A percentile compares a stretch with the other conserved stretches of the same genome.
Conservation (phyloP, 2,113 vertebrate species). For the Paralichthys olivaceus region DNA sequence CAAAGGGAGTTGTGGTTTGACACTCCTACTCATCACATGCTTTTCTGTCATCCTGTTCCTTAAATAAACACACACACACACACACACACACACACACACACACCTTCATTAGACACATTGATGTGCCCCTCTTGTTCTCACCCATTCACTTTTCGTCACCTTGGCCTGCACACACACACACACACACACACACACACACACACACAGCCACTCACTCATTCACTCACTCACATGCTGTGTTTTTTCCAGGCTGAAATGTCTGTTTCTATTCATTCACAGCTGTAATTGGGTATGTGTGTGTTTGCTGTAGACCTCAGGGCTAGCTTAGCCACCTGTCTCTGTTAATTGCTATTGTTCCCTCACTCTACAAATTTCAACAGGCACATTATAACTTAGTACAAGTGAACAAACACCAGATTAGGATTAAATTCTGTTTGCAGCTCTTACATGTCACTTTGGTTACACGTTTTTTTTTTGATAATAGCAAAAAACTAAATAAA, state of each 20-base stretch:
- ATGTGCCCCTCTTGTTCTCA: constrained; percentile 51
- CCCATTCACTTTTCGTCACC: constrained; percentile 49
- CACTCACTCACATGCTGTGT: no score
- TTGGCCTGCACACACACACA: constrained; percentile 20
- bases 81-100: constrained; percentile 32
- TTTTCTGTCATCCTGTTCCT: constrained; percentile 30
- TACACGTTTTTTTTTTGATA: not conserved
- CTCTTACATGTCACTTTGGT: not conserved
- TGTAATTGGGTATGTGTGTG: constrained; percentile 44
- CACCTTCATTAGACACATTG: constrained; percentile 57
- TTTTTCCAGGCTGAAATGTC: constrained; percentile 18
- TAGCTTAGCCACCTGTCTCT: constrained; percentile 56
- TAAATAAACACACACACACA: constrained; percentile 19
- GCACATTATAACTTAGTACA: not conserved
- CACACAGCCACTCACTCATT: no score
- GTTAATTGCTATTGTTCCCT: constrained; percentile 33
- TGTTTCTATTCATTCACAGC: constrained; percentile 47
- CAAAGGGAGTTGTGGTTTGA: constrained; percentile 49
- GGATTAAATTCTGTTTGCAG: not conserved
- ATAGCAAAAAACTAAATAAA: no score
- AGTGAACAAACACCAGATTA: not conserved
- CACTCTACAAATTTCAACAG: not conserved
- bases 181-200: constrained; percentile 7
- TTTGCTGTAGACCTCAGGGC: constrained; percentile 41
- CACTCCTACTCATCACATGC: constrained; percentile 50